Conservation (phyloP, 2,797 vertebrate species). For the Epinephelus coioides region DNA sequence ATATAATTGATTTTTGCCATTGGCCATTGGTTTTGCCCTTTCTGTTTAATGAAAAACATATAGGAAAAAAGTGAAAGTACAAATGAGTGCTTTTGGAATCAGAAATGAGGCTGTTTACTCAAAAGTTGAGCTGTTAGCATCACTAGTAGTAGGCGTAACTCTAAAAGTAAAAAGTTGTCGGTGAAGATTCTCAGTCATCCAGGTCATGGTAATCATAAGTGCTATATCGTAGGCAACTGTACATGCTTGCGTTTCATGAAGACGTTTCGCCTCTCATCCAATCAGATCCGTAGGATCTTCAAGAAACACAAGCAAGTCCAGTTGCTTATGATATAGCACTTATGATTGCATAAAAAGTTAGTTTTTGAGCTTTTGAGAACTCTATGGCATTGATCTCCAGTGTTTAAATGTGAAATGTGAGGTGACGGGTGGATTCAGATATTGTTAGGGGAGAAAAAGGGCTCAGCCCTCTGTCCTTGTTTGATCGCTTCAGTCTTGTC, state of each 20-base stretch:
- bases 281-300: too few relatives aligned
- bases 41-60: background rate
- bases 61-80: too few relatives aligned
- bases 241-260: too few relatives aligned
- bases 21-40: too few relatives aligned
- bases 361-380: background rate
- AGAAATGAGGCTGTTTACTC: background rate
- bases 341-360: too few relatives aligned
- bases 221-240: too few relatives aligned
- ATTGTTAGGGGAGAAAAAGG: background rate
- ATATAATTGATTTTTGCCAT: background rate
- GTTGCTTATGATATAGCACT: too few relatives aligned
- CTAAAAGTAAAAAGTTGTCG: too few relatives aligned
- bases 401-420: background rate
- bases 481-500: background rate
- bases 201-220: too few relatives aligned
- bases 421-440: background rate
- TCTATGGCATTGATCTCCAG: background rate
- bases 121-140: background rate
- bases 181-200: too few relatives aligned
- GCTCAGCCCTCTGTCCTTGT: background rate
- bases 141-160: background rate
- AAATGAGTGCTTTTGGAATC: background rate
- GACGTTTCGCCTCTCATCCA: too few relatives aligned
- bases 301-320: too few relatives aligned